phyloP scores from a whole-genome alignment of 2,888 invertebrate genomes.

The Ennomos erosarius region DNA sequence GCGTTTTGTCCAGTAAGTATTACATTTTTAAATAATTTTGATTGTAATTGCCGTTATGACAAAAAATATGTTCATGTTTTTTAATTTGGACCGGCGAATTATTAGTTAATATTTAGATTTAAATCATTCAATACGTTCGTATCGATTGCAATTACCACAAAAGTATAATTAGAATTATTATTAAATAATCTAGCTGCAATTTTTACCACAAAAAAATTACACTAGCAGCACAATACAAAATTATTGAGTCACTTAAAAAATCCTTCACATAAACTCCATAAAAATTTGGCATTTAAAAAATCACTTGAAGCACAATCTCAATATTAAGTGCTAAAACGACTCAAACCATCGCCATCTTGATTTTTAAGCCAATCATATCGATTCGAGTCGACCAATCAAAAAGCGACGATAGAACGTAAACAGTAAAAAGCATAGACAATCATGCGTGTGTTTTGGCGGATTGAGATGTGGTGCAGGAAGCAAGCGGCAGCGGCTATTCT shows the following conservation, averaged over 20 bases:
- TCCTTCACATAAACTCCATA: no score
- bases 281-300: background rate
- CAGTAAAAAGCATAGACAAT: constrained; percentile 42
- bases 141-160: background rate
- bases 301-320: background rate
- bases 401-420: constrained; percentile 20
- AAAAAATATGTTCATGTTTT: background rate
- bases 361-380: constrained; percentile 21
- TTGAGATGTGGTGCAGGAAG: constrained; percentile 78
- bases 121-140: background rate
- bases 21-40: no score
- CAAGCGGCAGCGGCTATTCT: constrained; percentile 70
- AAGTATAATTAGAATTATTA: background rate
- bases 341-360: background rate
- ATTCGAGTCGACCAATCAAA: constrained; percentile 18
- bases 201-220: background rate
- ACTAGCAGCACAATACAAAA: constrained; percentile 4
- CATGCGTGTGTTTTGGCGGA: constrained; percentile 68
- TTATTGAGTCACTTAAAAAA: background rate
- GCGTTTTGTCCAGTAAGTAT: no score
- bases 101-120: background rate
- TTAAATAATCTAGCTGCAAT: background rate
- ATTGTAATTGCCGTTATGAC: background rate
- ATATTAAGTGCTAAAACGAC: background rate
- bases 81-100: constrained; percentile 13